A percentile compares a stretch with the other conserved stretches of the same genome.
Conservation (phyloP, 2,888 invertebrate species). For the Ectemnius lituratus region DNA sequence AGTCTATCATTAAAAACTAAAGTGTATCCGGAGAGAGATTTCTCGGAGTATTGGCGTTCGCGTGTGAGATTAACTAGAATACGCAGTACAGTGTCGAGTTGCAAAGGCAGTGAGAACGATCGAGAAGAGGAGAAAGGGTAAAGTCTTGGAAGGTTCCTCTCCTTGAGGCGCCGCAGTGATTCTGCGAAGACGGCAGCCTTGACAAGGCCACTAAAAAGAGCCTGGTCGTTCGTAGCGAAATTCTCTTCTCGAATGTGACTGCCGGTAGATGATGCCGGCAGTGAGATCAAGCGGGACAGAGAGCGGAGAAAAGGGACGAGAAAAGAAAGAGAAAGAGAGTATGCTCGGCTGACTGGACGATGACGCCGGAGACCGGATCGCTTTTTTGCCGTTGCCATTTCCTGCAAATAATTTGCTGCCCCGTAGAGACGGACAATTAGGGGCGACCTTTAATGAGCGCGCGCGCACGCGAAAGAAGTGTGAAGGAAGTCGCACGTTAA, state of each 20-base stretch:
- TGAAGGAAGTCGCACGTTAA: slow-evolving; percentile 7
- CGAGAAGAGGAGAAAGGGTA: background rate
- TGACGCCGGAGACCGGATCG: too few relatives aligned
- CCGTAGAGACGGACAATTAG: slow-evolving; percentile 41
- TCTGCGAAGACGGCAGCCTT: slow-evolving; percentile 67
- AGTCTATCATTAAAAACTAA: too few relatives aligned
- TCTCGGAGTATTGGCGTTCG: too few relatives aligned
- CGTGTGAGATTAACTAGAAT: too few relatives aligned
- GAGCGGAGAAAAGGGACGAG: slow-evolving; percentile 1
- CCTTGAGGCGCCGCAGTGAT: slow-evolving; percentile 36
- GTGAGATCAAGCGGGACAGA: background rate
- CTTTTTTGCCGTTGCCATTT: slow-evolving; percentile 53
- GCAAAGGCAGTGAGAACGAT: background rate
- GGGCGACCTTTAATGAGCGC: slow-evolving; percentile 1
- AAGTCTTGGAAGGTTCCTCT: slow-evolving; percentile 28
- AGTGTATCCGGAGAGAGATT: too few relatives aligned
- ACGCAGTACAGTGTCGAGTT: too few relatives aligned
- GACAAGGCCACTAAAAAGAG: slow-evolving; percentile 65
- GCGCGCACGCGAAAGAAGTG: background rate
- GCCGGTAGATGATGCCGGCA: slow-evolving; percentile 15
- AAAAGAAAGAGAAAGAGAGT: slow-evolving; percentile 13
- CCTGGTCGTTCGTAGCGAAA: slow-evolving; percentile 61
- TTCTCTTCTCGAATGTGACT: slow-evolving; percentile 50
- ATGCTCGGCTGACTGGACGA: slow-evolving; percentile 18
- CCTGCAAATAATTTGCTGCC: slow-evolving; percentile 49